Conservation (phyloP, 2,888 invertebrate species). For the Mystacides longicornis region DNA sequence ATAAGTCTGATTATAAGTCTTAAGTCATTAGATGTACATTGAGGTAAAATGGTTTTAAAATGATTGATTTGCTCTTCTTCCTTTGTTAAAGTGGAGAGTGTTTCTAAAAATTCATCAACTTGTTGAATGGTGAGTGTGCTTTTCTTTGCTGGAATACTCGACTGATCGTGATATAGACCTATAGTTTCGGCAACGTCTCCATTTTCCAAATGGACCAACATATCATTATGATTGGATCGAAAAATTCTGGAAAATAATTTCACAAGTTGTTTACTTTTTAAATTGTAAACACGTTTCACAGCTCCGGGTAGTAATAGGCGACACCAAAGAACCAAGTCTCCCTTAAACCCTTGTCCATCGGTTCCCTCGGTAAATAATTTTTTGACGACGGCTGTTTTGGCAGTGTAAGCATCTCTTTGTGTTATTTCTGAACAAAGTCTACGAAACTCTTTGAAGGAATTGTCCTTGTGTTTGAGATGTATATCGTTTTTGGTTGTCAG, state of each 20-base stretch:
- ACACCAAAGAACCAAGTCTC: conserved; percentile 74
- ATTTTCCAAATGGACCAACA: conserved; percentile 80
- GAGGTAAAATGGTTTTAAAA: conserved; percentile 63
- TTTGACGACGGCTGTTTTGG: conserved; percentile 69
- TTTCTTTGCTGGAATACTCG: conserved; percentile 53
- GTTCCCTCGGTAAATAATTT: conserved; percentile 57
- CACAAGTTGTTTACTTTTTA: conserved; percentile 85
- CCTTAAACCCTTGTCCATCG: conserved; percentile 59
- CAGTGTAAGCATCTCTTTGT: conserved; percentile 68
- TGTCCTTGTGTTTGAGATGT: conserved; percentile 47
- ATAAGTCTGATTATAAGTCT: conserved; percentile 81
- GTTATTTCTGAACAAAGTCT: conserved; percentile 71
- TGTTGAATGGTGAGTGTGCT: conserved; percentile 68
- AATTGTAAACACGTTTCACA: conserved; percentile 79
- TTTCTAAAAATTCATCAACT: conserved; percentile 67
- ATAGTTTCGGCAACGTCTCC: conserved; percentile 89
- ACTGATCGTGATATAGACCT: conserved; percentile 64
- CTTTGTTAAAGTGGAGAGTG: conserved; percentile 67
- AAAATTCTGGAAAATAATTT: conserved; percentile 84
- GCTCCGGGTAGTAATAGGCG: conserved; percentile 76
- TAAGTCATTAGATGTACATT: conserved; percentile 76
- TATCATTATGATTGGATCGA: conserved; percentile 62
- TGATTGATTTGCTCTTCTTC: conserved; percentile 82
- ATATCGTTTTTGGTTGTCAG: conserved; percentile 12
- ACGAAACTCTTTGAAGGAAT: conserved; percentile 70